Conservation (phyloP, 2,797 vertebrate genomes). For the Carcharodon carcharias region DNA sequence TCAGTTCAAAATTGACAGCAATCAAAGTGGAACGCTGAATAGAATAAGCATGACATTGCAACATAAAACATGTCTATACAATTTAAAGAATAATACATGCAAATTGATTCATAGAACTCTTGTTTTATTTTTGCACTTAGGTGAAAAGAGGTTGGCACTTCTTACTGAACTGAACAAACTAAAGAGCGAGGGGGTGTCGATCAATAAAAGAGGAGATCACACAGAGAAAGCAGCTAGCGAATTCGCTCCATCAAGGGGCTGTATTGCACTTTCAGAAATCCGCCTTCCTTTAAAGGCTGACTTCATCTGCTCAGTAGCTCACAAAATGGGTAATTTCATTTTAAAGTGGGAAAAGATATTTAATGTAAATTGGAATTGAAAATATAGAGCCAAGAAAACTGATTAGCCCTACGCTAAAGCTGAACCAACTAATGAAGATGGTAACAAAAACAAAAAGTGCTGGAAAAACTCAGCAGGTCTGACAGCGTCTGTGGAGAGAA, state of each 20-base stretch:
- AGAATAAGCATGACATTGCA: not conserved
- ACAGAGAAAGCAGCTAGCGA: constrained; percentile 42
- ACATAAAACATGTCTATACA: not conserved
- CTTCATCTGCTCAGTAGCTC: constrained; percentile 78
- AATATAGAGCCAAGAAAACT: not conserved
- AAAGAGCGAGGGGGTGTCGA: constrained; percentile 64
- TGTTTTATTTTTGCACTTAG: constrained; percentile 50
- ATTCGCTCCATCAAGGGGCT: constrained; percentile 71
- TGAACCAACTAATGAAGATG: not conserved
- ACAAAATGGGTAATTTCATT: constrained; percentile 70
- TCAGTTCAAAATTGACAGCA: not conserved
- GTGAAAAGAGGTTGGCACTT: constrained; percentile 74
- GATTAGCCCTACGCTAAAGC: not conserved
- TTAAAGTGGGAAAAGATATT: not conserved
- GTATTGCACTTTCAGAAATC: constrained; percentile 77
- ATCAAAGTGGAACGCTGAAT: not conserved
- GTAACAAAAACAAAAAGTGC: not conserved
- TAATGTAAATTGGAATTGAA: not conserved
- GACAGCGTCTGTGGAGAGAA: too few relatives aligned
- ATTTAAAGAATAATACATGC: not conserved
- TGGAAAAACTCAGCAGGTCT: too few relatives aligned
- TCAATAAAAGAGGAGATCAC: constrained; percentile 53
- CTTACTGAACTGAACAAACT: constrained; percentile 75
- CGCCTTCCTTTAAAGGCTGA: constrained; percentile 90
- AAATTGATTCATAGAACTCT: not conserved